Conservation (phyloP, 2,888 invertebrate genomes). For the Eristalis tenax region DNA sequence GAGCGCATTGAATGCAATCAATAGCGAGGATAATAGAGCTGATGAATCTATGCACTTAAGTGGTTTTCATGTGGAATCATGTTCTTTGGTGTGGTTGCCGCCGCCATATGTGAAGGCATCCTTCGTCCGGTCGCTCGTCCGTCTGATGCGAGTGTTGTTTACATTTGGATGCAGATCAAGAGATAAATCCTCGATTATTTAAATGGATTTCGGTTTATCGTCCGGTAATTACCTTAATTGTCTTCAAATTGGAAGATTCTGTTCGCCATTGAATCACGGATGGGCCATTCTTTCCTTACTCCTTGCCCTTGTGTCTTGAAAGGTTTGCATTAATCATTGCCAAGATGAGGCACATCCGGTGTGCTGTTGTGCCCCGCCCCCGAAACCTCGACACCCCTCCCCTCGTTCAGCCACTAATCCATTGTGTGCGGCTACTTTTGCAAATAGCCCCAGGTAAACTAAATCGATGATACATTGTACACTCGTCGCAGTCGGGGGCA, state of each 20-base stretch:
- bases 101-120: background rate
- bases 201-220: constrained; percentile 49
- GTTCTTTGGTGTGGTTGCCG: constrained; percentile 35
- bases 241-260: constrained; percentile 49
- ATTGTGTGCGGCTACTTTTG: constrained; percentile 51
- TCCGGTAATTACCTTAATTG: constrained; percentile 63
- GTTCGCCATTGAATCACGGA: background rate
- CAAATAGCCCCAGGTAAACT: constrained; percentile 51
- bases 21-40: background rate
- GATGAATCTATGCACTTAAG: constrained; percentile 10
- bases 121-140: background rate
- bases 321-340: constrained; percentile 35
- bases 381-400: background rate
- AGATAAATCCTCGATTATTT: constrained; percentile 38
- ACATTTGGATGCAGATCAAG: background rate
- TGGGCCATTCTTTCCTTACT: constrained; percentile 5
- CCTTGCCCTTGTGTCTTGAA: background rate
- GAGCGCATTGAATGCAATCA: background rate
- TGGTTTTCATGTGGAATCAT: constrained; percentile 26
- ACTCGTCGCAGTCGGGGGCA: background rate
- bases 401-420: background rate
- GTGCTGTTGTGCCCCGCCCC: background rate
- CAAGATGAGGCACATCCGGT: background rate
- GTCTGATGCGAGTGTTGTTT: constrained; percentile 1
- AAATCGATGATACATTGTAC: constrained; percentile 49